phyloP scores from a whole-genome alignment of 2,113 vertebrate species.

The Sturnira hondurensis region DNA sequence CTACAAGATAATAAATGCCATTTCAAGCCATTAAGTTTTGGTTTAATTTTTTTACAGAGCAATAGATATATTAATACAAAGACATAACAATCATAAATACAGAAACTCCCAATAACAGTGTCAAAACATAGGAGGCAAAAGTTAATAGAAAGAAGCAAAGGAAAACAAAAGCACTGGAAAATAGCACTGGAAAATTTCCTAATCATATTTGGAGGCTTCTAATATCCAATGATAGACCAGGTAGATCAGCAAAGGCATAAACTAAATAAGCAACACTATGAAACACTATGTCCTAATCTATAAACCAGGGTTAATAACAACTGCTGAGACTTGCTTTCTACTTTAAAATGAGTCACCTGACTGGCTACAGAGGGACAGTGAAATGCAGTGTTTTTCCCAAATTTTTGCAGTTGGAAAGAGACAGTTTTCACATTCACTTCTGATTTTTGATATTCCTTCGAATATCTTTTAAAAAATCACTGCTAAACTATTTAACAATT shows the following conservation, averaged over 20 bases:
- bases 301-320: neutral
- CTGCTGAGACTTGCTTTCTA: neutral
- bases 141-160: neutral
- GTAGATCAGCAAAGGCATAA: neutral
- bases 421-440: neutral
- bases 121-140: neutral
- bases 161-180: conserved; percentile 30
- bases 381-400: neutral
- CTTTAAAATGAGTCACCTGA: neutral
- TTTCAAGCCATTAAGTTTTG: neutral
- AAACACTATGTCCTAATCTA: neutral
- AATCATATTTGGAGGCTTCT: neutral
- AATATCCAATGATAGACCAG: neutral
- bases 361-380: neutral
- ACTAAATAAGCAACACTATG: neutral
- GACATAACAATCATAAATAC: neutral
- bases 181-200: neutral
- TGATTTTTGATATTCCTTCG: neutral
- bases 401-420: neutral
- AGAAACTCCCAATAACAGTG: neutral
- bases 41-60: neutral
- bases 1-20: neutral
- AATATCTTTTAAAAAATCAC: neutral
- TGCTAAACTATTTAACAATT: neutral
- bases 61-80: neutral